These are phyloP conservation scores for Idaea dimidiata DNA, from an alignment of 2,888 invertebrate genomes.

Conservation along the genomic window DNA sequence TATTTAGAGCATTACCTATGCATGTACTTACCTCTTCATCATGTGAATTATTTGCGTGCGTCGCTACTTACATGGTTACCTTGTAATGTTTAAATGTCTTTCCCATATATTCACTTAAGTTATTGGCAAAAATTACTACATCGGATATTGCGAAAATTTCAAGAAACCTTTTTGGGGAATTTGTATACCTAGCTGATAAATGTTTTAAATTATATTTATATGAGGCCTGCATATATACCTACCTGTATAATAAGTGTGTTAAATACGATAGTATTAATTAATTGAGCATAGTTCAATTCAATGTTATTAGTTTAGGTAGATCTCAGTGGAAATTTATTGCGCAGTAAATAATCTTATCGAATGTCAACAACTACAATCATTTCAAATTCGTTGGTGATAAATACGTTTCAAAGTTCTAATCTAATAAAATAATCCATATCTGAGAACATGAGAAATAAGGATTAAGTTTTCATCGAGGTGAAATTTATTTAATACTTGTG, in stretches of 20 bases:
- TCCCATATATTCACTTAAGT: neutral
- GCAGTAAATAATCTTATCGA: slow-evolving; percentile 1
- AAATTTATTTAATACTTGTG: neutral
- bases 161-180: neutral
- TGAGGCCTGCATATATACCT: neutral
- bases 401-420: neutral
- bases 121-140: neutral
- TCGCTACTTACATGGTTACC: neutral
- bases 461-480: neutral
- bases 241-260: neutral
- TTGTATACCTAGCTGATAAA: neutral
- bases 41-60: neutral
- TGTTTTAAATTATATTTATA: neutral
- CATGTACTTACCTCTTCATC: neutral
- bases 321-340: neutral
- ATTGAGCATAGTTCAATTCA: neutral
- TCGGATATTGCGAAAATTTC: neutral
- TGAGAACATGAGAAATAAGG: neutral
- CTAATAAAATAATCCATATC: slow-evolving; percentile 1
- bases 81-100: neutral
- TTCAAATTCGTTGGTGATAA: neutral
- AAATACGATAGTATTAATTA: neutral
- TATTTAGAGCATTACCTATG: neutral
- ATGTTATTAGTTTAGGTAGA: neutral
- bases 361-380: neutral